Conservation (phyloP, 1,140 invertebrate genomes). For the Aplysia californica region DNA sequence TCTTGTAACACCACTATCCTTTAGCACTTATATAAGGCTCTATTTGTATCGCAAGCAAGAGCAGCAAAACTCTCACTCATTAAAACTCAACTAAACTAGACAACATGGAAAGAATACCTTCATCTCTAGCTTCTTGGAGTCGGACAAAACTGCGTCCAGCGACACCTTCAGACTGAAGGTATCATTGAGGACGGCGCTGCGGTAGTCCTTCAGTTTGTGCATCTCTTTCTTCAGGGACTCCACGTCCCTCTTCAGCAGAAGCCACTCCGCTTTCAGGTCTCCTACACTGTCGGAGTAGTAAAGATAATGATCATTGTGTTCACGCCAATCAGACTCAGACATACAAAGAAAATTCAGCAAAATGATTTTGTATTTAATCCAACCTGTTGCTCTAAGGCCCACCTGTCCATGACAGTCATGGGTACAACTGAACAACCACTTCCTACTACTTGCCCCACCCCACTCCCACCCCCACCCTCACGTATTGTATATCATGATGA, state of each 20-base stretch:
- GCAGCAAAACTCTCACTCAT: no score
- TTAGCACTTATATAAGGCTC: no score
- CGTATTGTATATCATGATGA: no score
- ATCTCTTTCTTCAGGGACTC: slow-evolving; percentile 41
- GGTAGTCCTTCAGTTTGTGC: not conserved
- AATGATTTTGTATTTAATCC: not conserved
- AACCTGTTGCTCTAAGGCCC: no score
- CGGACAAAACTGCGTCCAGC: not conserved
- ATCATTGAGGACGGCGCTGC: not conserved
- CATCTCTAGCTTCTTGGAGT: not conserved
- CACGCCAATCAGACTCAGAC: not conserved
- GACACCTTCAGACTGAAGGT: slow-evolving; percentile 1
- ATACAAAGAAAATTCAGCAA: not conserved
- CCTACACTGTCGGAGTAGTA: slow-evolving; percentile 33
- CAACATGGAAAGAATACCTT: not conserved
- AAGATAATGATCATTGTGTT: not conserved
- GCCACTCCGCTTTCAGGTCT: slow-evolving; percentile 65
- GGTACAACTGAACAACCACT: not conserved
- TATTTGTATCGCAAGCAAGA: no score
- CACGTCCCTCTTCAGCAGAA: slow-evolving; percentile 63
- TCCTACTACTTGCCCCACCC: not conserved
- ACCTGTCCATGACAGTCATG: not conserved
- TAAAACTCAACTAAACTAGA: no score
- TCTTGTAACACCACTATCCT: no score
- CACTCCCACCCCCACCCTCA: no score